Conservation (phyloP, 1,140 invertebrate species). For the Saxidomus purpurata region DNA sequence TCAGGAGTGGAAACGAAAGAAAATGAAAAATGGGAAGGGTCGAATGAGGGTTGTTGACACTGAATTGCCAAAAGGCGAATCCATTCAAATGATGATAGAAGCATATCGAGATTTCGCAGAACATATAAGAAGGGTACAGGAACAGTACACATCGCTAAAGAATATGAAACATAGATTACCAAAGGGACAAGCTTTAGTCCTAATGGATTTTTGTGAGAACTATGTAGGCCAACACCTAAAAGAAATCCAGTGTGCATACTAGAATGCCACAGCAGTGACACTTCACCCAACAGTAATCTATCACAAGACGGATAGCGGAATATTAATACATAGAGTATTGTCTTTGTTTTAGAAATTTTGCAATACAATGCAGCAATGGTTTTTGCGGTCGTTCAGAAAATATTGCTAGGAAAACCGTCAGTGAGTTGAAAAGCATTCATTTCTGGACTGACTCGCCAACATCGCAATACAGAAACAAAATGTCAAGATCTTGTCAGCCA, state of each 20-base stretch:
- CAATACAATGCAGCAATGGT: conserved; percentile 35
- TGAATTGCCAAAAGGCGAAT: conserved; percentile 43
- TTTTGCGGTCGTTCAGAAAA: background rate
- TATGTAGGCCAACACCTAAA: conserved; percentile 55
- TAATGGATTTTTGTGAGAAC: conserved; percentile 72
- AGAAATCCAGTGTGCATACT: conserved; percentile 69
- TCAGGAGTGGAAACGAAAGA: conserved; percentile 58
- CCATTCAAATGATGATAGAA: conserved; percentile 29
- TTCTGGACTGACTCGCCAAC: conserved; percentile 51
- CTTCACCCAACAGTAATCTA: conserved; percentile 59
- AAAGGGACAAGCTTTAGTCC: conserved; percentile 18
- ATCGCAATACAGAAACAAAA: conserved; percentile 60
- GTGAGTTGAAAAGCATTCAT: background rate
- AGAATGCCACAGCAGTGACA: conserved; percentile 60
- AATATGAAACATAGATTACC: conserved; percentile 66
- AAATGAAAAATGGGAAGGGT: conserved; percentile 47
- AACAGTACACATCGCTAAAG: conserved; percentile 39
- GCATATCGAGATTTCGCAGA: conserved; percentile 37
- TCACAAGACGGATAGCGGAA: background rate
- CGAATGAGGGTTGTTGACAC: conserved; percentile 46
- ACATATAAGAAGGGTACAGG: conserved; percentile 42
- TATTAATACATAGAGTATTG: conserved; percentile 41
- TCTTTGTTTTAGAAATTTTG: conserved; percentile 30
- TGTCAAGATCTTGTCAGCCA: conserved; percentile 44
- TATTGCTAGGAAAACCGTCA: background rate